Evolutionary conservation across 2,888 invertebrate genomes (phyloP).

Genomic region (Pollenia angustigena): DNA sequence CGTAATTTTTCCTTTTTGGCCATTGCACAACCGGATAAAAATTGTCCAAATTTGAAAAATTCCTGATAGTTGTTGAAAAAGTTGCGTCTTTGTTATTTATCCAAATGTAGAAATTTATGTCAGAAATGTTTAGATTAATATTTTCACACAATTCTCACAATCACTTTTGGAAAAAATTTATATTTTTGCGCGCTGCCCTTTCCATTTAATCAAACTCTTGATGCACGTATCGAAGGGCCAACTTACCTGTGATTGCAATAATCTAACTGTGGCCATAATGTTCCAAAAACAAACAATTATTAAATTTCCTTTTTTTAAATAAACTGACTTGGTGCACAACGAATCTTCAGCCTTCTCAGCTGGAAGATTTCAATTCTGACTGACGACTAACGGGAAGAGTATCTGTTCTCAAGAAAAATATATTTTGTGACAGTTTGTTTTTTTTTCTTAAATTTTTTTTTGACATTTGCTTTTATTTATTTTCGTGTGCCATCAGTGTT

Average conservation of each 20-base stretch:
- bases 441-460: neutral
- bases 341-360: conserved; percentile 85
- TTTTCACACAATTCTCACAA: neutral
- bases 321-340: conserved; percentile 74
- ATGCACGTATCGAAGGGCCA: conserved; percentile 1
- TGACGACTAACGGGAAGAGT: conserved; percentile 71
- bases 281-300: conserved; percentile 57
- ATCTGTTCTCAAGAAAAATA: conserved; percentile 45
- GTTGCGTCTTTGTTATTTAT: neutral
- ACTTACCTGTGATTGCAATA: conserved; percentile 82
- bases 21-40: conserved; percentile 61
- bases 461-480: conserved; percentile 38
- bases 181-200: neutral
- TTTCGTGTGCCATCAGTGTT: neutral
- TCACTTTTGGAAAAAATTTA: neutral
- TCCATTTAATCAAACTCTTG: neutral
- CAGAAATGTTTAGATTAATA: neutral
- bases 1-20: conserved; percentile 63
- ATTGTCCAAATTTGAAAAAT: neutral
- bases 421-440: conserved; percentile 12
- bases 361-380: conserved; percentile 83
- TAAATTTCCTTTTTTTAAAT: conserved; percentile 34
- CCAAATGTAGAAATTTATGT: neutral
- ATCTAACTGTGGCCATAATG: conserved; percentile 80
- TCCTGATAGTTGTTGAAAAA: neutral